Evolutionary conservation across 2,797 vertebrate genomes (phyloP), one percentile per base, ranked within the genome.

Genomic region (Acipenser oxyrinchus): DNA sequence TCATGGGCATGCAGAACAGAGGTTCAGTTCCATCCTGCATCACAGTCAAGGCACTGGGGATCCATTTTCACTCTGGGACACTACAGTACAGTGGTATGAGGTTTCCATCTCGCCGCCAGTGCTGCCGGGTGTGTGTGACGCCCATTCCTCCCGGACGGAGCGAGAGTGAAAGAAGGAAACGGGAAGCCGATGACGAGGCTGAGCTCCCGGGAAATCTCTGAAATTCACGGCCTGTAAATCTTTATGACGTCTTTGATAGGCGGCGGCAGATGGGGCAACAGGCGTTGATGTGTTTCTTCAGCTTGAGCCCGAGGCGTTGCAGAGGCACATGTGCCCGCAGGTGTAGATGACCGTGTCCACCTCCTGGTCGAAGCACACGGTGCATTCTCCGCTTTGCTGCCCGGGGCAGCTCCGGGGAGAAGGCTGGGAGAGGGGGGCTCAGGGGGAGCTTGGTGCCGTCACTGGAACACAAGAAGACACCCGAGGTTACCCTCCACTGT

Each of bases 271-370:
- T 98, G 0, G 97, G 97, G 68, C 96, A 99, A 85, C 95, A 96
- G 37, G 96, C 92, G 0, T 95, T 93, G 72, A 93, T 90, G 84
- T 98, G 96, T 77, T 91, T 93, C 88, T 94, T 95, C 79, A 99
- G 90, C 82, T 93, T 96, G 80, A 94, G 89, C 71, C 97, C 97
- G 0, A 99, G 87, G 93, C 91, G 71, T 93, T 91, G 80, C 97
- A 99, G 82, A 99, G 89, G 80, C 97, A 99, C 97, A 99, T 98
- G 88, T 99, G 96, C 85, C 97, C 96, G 1, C 97, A 99, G 1
- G 96, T 96, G 85, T 99, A 99, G 88, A 99, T 98, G 75, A 99
- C 96, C 0, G 96, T 96, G 87, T 99, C 96, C 77, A 99, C 97
- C 73, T 98, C 96, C 55, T 93, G 93, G 78, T 99, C 97, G 37